Conservation (phyloP, 2,888 invertebrate species). For the Nasonia oneida region DNA sequence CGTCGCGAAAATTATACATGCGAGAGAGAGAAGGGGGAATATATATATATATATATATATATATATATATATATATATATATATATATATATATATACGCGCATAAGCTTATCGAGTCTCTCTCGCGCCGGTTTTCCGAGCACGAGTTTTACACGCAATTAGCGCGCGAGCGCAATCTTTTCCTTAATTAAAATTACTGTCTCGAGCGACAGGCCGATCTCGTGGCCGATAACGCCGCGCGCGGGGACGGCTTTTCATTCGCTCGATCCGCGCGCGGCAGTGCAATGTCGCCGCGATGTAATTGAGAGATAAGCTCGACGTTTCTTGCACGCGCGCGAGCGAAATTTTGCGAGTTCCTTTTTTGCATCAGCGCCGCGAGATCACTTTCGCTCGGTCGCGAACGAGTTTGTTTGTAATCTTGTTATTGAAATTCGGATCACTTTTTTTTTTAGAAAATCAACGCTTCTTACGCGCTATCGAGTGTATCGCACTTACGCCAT, state of each 20-base stretch:
- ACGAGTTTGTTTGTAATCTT: neutral
- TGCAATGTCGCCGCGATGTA: conserved; percentile 48
- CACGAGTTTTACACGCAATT: conserved; percentile 57
- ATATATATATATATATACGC: too few relatives aligned
- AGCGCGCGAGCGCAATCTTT: conserved; percentile 60
- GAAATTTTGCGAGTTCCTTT: conserved; percentile 21
- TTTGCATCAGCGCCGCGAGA: neutral
- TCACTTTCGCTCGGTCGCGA: neutral
- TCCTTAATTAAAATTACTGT: conserved; percentile 62
- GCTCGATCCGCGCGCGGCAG: neutral
- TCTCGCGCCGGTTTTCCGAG: neutral
- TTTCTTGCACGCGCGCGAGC: conserved; percentile 1
- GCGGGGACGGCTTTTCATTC: neutral
- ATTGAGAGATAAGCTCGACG: conserved; percentile 57
- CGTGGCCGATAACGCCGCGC: neutral
- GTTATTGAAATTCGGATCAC: neutral
- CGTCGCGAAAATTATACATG: conserved; percentile 31
- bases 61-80: too few relatives aligned
- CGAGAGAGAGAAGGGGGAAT: neutral
- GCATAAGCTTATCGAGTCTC: neutral
- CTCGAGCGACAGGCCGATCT: conserved; percentile 25
- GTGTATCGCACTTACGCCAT: conserved; percentile 27
- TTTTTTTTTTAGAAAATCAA: neutral
- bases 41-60: too few relatives aligned
- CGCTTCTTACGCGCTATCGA: neutral